Percentiles rank a stretch among this genome's conserved stretches.
phyloP scores from a whole-genome alignment of 2,888 invertebrate genomes.

The Girardia tigrina region DNA sequence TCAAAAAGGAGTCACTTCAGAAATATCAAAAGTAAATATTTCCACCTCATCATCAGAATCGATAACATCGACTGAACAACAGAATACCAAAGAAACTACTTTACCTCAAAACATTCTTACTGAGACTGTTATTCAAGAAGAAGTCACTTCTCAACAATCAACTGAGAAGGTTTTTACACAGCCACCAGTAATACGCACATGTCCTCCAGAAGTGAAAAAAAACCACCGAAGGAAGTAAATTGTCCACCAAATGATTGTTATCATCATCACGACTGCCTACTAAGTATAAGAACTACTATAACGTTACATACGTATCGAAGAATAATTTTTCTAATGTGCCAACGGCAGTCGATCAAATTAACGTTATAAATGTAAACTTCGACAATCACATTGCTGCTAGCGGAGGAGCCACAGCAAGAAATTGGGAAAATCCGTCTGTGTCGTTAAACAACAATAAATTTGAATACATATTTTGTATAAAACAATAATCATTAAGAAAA shows the following conservation, averaged over 20 bases:
- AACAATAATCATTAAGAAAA: neutral
- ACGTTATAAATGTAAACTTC: neutral
- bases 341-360: neutral
- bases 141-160: neutral
- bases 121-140: neutral
- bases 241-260: neutral
- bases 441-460: neutral
- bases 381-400: neutral
- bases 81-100: neutral
- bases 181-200: neutral
- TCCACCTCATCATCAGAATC: too few species aligned
- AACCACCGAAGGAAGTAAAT: neutral
- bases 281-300: neutral
- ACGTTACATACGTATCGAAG: neutral
- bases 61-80: neutral
- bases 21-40: neutral
- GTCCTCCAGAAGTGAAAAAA: neutral
- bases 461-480: neutral
- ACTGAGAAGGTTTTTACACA: neutral
- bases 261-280: neutral
- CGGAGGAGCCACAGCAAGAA: neutral
- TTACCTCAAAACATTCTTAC: neutral
- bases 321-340: neutral
- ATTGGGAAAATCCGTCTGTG: neutral
- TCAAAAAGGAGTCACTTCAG: neutral